A percentile compares a stretch with the other conserved stretches of the same genome.
Conservation (phyloP, 2,888 invertebrate species). For the Acronicta aceris region DNA sequence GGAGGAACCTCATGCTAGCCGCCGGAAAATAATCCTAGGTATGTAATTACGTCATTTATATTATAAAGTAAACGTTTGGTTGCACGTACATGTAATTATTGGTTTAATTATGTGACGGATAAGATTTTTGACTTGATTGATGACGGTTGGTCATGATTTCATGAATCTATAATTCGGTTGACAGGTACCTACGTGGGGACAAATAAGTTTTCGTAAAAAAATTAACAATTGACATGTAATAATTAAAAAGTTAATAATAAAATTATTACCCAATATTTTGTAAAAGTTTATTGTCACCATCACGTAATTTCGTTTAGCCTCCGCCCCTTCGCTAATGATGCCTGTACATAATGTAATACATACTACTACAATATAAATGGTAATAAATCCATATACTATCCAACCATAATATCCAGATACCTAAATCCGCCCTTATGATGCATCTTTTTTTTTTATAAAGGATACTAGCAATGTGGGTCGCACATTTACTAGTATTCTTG, state of each 20-base stretch:
- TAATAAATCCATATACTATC: background rate
- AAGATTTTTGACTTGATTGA: background rate
- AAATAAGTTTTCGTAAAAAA: too few relatives aligned
- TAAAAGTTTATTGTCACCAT: background rate
- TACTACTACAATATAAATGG: background rate
- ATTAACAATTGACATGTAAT: too few relatives aligned
- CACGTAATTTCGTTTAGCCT: background rate
- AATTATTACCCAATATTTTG: background rate
- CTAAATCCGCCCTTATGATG: too few relatives aligned
- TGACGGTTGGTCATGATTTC: too few relatives aligned
- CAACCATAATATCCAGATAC: too few relatives aligned
- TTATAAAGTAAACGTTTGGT: slow-evolving; percentile 18
- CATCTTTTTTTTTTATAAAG: too few relatives aligned
- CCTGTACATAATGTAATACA: background rate
- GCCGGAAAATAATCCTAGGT: slow-evolving; percentile 98
- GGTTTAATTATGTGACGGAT: slow-evolving; percentile 4
- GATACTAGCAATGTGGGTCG: too few relatives aligned
- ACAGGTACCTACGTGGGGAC: too few relatives aligned
- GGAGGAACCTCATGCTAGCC: slow-evolving; percentile 98
- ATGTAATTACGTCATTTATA: slow-evolving; percentile 77
- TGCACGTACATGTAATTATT: slow-evolving; percentile 14
- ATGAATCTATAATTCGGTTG: too few relatives aligned
- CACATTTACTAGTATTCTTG: too few relatives aligned
- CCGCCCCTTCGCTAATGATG: background rate
- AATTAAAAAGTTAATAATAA: background rate